phyloP scores from a whole-genome alignment of 1,140 invertebrate species.

The Scylla paramamosain region DNA sequence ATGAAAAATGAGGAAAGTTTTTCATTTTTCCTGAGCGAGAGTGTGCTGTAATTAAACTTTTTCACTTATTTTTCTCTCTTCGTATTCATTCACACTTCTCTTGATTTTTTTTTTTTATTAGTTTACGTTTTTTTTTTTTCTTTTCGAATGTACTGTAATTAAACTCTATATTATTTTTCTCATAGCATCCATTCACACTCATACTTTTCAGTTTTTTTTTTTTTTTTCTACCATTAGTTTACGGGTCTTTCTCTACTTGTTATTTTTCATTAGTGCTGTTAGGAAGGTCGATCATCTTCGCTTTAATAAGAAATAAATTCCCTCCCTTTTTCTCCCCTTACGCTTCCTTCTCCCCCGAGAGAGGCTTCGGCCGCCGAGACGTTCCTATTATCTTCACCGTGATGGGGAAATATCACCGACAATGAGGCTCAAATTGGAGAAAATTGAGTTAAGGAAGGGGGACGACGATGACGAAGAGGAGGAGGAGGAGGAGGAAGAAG shows the following conservation, averaged over 20 bases:
- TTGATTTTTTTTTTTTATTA: neutral
- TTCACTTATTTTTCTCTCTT: too few relatives aligned
- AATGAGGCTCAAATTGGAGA: conserved; percentile 14
- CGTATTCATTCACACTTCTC: too few relatives aligned
- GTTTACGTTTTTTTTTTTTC: neutral
- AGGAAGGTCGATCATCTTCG: neutral
- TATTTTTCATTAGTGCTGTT: too few relatives aligned
- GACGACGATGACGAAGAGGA: neutral
- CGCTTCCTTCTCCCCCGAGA: neutral
- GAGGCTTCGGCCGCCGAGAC: neutral
- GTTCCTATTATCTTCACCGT: conserved; percentile 3
- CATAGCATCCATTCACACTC: too few relatives aligned
- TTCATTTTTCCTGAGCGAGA: too few relatives aligned
- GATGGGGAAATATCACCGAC: conserved; percentile 21
- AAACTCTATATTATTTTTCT: too few relatives aligned
- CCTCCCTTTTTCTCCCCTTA: neutral
- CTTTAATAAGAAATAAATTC: conserved; percentile 15
- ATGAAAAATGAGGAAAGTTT: neutral
- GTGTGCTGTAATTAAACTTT: too few relatives aligned
- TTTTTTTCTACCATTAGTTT: neutral
- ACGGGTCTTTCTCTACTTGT: neutral
- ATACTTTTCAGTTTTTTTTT: neutral
- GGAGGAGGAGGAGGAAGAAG: neutral
- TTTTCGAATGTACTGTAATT: too few relatives aligned
- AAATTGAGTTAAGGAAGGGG: conserved; percentile 5